These are phyloP conservation scores for Sarcophilus harrisii DNA, from an alignment of 2,797 vertebrate species.

Conservation along the genomic window DNA sequence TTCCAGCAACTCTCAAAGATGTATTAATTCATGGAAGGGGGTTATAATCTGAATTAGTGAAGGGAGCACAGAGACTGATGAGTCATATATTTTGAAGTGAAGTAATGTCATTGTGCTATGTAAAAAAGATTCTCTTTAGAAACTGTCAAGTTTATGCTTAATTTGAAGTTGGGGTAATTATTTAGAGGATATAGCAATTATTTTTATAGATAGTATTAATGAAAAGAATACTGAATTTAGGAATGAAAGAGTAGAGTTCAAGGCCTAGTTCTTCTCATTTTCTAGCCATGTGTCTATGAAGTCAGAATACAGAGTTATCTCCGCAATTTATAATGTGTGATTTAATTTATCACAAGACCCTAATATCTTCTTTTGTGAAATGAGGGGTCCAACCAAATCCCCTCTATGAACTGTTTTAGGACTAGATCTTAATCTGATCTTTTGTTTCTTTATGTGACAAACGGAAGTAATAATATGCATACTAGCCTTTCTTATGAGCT, in stretches of 20 bases:
- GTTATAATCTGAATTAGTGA: background rate
- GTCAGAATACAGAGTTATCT: background rate
- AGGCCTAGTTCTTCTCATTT: background rate
- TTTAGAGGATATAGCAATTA: slow-evolving; percentile 37
- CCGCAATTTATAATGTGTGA: background rate
- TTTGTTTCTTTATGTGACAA: background rate
- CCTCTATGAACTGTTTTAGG: background rate
- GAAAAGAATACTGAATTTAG: background rate
- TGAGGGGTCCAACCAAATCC: background rate
- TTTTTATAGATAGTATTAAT: background rate
- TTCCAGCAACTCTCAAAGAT: background rate
- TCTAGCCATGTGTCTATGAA: background rate
- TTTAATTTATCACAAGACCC: background rate
- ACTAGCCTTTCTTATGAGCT: background rate
- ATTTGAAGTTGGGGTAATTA: slow-evolving; percentile 46
- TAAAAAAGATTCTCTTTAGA: slow-evolving; percentile 81
- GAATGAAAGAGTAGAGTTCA: slow-evolving; percentile 47
- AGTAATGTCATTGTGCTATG: slow-evolving; percentile 79
- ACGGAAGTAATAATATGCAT: background rate
- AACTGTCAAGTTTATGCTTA: slow-evolving; percentile 60
- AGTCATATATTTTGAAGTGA: background rate
- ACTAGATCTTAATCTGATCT: background rate
- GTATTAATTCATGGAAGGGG: background rate
- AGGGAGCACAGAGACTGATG: background rate
- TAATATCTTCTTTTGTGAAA: background rate